Evolutionary conservation across 2,888 invertebrate genomes (phyloP), one percentile per base, ranked within the genome.

Genomic region (Noctua janthina): DNA sequence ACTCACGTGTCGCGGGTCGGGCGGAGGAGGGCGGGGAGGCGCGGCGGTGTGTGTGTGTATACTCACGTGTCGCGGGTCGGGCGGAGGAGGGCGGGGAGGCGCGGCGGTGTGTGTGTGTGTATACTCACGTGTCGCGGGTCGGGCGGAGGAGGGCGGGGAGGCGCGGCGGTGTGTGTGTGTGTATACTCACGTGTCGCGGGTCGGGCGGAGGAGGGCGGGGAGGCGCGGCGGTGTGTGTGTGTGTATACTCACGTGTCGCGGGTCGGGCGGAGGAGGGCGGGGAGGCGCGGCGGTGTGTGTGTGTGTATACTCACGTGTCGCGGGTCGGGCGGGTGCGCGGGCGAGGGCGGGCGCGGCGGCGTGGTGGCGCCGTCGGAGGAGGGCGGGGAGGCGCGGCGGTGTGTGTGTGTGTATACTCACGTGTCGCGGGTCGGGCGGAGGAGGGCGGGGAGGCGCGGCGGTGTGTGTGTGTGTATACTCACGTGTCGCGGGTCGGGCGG

Each of bases 261-360:
- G 51, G 54, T 54, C 54, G 54, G 54, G 54, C 54, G 54, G 54
- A n/a, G n/a, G 49, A 29, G 29, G 29, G 29, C 29, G 3, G 35
- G n/a, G n/a, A n/a, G n/a, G 35, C 35, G 35, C 35, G 35, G 35
- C 35, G 66, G 74, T 54, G 49, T 39, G 68, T n/a, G 68, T 46
- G 76, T 59, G 71, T 62, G 62, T 59, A 68, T 51, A 46, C 74
- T 35, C 49, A 64, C 64, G 35, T 66, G 49, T 6, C 66, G 17
- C n/a, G 49, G 74, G 74, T 66, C 46, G 51, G 74, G 74, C 74
- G 67, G 74, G 49, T 56, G 56, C 76, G 69, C 69, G 76, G 76
- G 76, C 59, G 46, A n/a, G 75, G 67, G 49, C 49, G 11, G 68
- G 46, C 46, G 70, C 70, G 70, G 70, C 51, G 17, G 51, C 6